Conservation (phyloP, 2,888 invertebrate genomes). For the Agrypnus murinus region DNA sequence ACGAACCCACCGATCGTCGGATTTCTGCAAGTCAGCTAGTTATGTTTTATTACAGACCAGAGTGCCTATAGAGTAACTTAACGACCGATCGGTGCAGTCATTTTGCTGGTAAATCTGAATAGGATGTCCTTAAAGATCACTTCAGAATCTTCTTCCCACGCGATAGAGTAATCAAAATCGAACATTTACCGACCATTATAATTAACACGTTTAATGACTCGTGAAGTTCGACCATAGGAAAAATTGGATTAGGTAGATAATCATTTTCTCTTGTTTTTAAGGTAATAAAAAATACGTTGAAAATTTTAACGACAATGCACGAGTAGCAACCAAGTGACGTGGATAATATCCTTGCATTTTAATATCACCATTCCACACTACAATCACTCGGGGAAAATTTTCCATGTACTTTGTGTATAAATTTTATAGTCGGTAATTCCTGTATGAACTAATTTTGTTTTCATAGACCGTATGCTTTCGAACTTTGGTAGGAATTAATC, state of each 20-base stretch:
- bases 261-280: not conserved
- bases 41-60: constrained; percentile 41
- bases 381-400: not conserved
- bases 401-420: not conserved
- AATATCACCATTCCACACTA: not conserved
- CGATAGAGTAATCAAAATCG: constrained; percentile 14
- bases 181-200: constrained; percentile 9
- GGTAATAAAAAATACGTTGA: too few relatives aligned
- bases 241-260: not conserved
- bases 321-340: too few relatives aligned
- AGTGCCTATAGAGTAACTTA: constrained; percentile 43
- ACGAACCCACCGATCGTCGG: constrained; percentile 22
- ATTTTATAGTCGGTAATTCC: constrained; percentile 3
- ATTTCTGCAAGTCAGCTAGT: constrained; percentile 47
- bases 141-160: constrained; percentile 12
- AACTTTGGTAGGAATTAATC: constrained; percentile 27
- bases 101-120: constrained; percentile 43
- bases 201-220: constrained; percentile 16
- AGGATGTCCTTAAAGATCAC: constrained; percentile 22
- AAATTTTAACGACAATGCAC: too few relatives aligned
- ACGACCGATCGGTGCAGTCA: constrained; percentile 39
- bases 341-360: too few relatives aligned
- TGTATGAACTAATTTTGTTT: constrained; percentile 26
- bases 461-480: constrained; percentile 5
- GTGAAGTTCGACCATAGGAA: not conserved